phyloP scores from a whole-genome alignment of 2,888 invertebrate genomes.

The Beris chalybata region DNA sequence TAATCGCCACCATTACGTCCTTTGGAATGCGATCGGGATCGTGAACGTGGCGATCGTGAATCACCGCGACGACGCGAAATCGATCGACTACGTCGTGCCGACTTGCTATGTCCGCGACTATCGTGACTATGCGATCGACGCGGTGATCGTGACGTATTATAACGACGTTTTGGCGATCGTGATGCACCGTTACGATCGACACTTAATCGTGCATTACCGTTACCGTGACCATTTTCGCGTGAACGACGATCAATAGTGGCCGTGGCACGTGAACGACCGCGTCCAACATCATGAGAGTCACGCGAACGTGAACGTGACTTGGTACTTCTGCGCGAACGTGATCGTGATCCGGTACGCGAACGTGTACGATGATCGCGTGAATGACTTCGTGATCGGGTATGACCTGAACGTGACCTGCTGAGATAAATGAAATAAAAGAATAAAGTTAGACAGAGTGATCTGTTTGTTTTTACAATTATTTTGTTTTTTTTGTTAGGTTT shows the following conservation, averaged over 20 bases:
- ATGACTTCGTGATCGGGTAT: conserved; percentile 68
- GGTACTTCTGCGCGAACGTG: conserved; percentile 49
- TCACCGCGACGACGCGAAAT: conserved; percentile 33
- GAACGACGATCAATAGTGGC: conserved; percentile 18
- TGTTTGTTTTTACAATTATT: background rate
- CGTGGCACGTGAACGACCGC: conserved; percentile 4
- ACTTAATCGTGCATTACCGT: conserved; percentile 17
- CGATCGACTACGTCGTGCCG: conserved; percentile 37
- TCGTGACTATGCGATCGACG: conserved; percentile 34
- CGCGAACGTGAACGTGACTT: conserved; percentile 56
- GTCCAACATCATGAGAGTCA: conserved; percentile 34
- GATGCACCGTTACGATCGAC: conserved; percentile 29
- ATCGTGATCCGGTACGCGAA: conserved; percentile 58
- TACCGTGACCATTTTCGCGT: conserved; percentile 36
- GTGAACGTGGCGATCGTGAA: conserved; percentile 33
- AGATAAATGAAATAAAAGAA: conserved; percentile 41
- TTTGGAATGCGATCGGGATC: conserved; percentile 13
- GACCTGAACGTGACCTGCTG: conserved; percentile 52
- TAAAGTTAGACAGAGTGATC: conserved; percentile 26
- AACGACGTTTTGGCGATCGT: conserved; percentile 34
- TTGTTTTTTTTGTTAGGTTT: too few relatives aligned
- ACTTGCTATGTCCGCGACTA: conserved; percentile 37
- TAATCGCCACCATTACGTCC: too few relatives aligned
- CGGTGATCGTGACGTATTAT: conserved; percentile 32
- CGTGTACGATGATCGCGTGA: conserved; percentile 59